Percentiles rank a stretch among this genome's conserved stretches.
Evolutionary conservation across 2,797 vertebrate genomes (phyloP).

Genomic region (Neoniphon sammara): DNA sequence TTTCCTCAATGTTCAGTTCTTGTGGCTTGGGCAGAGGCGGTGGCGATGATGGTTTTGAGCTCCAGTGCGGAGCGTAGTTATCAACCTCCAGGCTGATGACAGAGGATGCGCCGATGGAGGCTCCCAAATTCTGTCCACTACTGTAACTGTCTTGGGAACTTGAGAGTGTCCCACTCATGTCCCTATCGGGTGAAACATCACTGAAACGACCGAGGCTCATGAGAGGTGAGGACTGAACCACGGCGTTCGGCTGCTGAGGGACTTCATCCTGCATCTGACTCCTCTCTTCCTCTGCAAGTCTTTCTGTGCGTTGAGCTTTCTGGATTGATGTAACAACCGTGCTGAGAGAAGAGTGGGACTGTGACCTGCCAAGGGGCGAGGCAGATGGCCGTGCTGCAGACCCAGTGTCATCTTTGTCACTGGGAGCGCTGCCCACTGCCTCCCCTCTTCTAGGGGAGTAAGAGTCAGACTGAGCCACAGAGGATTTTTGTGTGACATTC

Average conservation of each 20-base stretch:
- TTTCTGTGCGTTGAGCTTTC: conserved; percentile 44
- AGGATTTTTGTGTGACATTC: conserved; percentile 8
- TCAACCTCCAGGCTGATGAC: conserved; percentile 79
- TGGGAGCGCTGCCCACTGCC: conserved; percentile 66
- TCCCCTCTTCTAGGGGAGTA: conserved; percentile 59
- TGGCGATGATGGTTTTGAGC: conserved; percentile 61
- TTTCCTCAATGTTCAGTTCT: conserved; percentile 89
- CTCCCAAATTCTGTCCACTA: conserved; percentile 51
- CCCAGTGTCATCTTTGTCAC: conserved; percentile 40
- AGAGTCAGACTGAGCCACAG: conserved; percentile 25
- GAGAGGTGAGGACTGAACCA: conserved; percentile 28
- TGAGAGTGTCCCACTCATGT: conserved; percentile 42
- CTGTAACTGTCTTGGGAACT: conserved; percentile 73
- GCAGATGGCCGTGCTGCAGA: conserved; percentile 21
- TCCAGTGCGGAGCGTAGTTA: conserved; percentile 78
- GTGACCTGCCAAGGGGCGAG: conserved; percentile 73
- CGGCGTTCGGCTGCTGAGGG: conserved; percentile 1
- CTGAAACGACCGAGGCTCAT: conserved; percentile 66
- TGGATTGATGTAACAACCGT: conserved; percentile 58
- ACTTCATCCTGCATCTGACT: background rate
- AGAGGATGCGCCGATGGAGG: conserved; percentile 69
- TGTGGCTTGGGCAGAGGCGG: conserved; percentile 68
- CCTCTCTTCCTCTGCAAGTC: conserved; percentile 21
- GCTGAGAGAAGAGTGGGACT: conserved; percentile 76
- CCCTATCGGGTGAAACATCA: conserved; percentile 73